Percentiles rank a stretch among this genome's conserved stretches.
Evolutionary conservation across 2,113 vertebrate species (phyloP).

Genomic region (Progne subis): DNA sequence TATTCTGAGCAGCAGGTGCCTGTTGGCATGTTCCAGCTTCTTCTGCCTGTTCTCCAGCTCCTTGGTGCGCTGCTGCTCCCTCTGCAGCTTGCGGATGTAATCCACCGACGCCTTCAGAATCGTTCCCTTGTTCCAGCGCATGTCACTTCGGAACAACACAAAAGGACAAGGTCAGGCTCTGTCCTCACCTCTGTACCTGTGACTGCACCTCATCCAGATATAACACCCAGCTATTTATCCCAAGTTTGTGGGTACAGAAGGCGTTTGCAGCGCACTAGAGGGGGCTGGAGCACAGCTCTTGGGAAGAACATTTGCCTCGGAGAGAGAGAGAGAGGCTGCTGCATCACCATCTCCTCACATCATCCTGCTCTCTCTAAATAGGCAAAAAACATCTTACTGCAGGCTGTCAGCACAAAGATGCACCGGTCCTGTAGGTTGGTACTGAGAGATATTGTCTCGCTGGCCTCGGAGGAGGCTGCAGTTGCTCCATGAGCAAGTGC

Average conservation of each 20-base stretch:
- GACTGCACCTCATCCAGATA: accelerated
- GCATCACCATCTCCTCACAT: not conserved
- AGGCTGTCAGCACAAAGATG: not conserved
- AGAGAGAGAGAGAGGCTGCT: not conserved
- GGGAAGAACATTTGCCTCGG: not conserved
- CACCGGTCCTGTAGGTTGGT: accelerated
- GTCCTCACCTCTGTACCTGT: not conserved
- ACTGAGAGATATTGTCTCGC: not conserved
- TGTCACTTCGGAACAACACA: constrained; percentile 64
- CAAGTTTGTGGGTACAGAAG: not conserved
- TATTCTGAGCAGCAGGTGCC: constrained; percentile 91
- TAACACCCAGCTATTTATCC: not conserved
- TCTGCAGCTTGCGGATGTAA: constrained; percentile 93
- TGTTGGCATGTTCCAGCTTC: constrained; percentile 93
- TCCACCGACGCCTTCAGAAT: constrained; percentile 97
- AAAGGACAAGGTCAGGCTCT: not conserved
- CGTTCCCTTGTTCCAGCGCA: constrained; percentile 99
- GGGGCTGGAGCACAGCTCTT: not conserved
- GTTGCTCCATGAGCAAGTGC: not conserved
- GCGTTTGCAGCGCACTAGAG: not conserved
- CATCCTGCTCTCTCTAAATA: not conserved
- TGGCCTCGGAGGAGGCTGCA: not conserved
- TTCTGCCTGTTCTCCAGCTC: constrained; percentile 95
- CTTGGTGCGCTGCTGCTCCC: constrained; percentile 92
- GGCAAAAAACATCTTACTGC: not conserved